These are phyloP conservation scores for Piezodorus guildinii DNA, from an alignment of 1,140 invertebrate species.

Conservation along the genomic window DNA sequence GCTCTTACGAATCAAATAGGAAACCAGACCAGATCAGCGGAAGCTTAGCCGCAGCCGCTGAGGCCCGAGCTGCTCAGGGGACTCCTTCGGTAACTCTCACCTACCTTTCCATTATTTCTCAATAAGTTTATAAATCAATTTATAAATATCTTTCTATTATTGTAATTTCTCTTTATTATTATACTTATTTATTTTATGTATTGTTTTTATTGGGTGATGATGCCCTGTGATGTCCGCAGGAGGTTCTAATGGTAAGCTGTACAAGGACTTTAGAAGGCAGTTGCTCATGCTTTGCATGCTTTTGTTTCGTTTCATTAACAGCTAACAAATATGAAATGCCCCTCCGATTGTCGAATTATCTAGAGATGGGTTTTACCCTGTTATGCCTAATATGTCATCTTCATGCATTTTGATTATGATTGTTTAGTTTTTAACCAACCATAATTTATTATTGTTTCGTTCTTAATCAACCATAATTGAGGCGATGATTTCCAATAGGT, in stretches of 20 bases:
- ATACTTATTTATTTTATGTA: background rate
- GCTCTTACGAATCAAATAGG: constrained; percentile 59
- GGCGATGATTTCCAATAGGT: too few relatives aligned
- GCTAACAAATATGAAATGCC: too few relatives aligned
- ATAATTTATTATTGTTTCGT: too few relatives aligned
- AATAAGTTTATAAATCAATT: background rate
- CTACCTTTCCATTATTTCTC: background rate
- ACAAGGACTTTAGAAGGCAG: background rate
- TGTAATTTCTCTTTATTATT: background rate
- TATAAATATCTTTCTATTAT: background rate
- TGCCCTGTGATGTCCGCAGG: constrained; percentile 6
- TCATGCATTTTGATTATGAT: background rate
- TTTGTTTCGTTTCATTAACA: background rate
- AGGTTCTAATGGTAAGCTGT: constrained; percentile 4
- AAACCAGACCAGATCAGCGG: constrained; percentile 48
- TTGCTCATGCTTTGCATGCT: constrained; percentile 9
- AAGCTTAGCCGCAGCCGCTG: constrained; percentile 31
- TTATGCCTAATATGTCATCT: background rate
- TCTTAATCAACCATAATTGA: too few relatives aligned
- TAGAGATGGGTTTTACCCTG: background rate
- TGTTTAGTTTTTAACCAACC: too few relatives aligned
- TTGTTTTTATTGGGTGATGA: constrained; percentile 13
- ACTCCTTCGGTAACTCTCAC: background rate
- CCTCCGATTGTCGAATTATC: background rate
- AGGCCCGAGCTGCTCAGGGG: constrained; percentile 25